Conservation (phyloP, 2,888 invertebrate species). For the Hanleya hanleyi region DNA sequence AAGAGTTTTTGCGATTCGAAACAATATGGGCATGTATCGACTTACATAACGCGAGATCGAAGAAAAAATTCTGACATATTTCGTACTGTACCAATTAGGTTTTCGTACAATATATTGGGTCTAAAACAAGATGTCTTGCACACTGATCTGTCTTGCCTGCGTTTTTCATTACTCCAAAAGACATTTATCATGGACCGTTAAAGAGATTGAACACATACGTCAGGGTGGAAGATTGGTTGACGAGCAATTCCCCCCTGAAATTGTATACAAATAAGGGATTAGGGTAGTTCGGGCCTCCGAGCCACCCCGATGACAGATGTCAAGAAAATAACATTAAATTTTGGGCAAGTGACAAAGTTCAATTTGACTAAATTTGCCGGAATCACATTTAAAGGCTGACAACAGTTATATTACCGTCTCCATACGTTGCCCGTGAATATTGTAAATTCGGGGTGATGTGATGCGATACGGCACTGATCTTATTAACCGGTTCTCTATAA, state of each 20-base stretch:
- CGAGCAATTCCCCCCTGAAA: neutral
- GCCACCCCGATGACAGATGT: neutral
- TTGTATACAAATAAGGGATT: neutral
- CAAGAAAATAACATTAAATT: neutral
- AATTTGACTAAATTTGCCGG: neutral
- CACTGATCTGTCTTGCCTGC: too few species aligned
- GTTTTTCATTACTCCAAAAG: neutral
- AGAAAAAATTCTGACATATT: too few species aligned
- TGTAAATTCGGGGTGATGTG: neutral
- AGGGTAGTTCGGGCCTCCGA: neutral
- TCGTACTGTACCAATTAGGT: too few species aligned
- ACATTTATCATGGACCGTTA: neutral
- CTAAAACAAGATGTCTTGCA: too few species aligned
- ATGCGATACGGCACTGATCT: neutral
- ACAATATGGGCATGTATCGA: too few species aligned
- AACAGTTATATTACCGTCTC: neutral
- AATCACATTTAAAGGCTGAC: neutral
- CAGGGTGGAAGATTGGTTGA: neutral
- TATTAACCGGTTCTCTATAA: conserved; percentile 2
- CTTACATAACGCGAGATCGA: too few species aligned
- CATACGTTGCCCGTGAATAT: neutral
- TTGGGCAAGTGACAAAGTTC: neutral
- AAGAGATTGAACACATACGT: neutral
- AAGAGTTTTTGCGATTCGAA: too few species aligned
- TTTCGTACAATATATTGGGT: too few species aligned